Base-by-base conservation (phyloP, 1,140 invertebrate genomes). In the Aphelenchoides fujianensis region DNA sequence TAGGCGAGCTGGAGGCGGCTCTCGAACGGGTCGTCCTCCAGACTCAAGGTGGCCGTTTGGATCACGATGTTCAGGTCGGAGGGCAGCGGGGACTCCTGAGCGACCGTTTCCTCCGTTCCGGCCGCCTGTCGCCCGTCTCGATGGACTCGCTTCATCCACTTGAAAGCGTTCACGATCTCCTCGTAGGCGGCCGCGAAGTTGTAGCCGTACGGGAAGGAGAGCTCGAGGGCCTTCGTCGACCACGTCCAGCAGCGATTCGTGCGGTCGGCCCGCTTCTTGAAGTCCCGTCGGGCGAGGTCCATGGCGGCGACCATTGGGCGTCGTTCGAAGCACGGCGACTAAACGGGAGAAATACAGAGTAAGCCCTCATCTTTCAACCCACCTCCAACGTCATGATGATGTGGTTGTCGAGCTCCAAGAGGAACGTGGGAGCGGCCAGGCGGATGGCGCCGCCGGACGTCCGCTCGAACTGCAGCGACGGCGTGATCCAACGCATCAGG, bases 11-110 rank as follows among this genome's bases (percentile, higher is more conserved):
- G 88, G 1, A 98, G 86, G 81, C 92, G 93, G 0, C 97, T 93
- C 87, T 98, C 95, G 84, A 98, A 98, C 0, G 94, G 94, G 89
- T 98, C 95, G 85, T 98, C 96, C 74, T 91, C 91, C 84, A 98
- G 90, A 87, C 97, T 92, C 69, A 98, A 89, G 1, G 91, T 83
- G 82, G 94, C 90, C 77, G 91, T 76, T 83, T 86, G 72, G 12
- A 84, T 91, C 73, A 84, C 85, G 55, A 89, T 85, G 37, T 91
- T 87, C 57, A 97, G 85, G 88, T 97, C 95, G 70, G 90, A 89
- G 0, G 92, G 93, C 37, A 95, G 84, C 0, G 89, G 88, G 68
- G 89, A 89, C 34, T 89, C 86, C 0, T 85, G 81, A 5, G 89
- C 90, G 76, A 91, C 90, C 0, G 88, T 87, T 70, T 88, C 89